Evolutionary conservation across 2,888 invertebrate species (phyloP).

Genomic region (Ariolimax columbianus): DNA sequence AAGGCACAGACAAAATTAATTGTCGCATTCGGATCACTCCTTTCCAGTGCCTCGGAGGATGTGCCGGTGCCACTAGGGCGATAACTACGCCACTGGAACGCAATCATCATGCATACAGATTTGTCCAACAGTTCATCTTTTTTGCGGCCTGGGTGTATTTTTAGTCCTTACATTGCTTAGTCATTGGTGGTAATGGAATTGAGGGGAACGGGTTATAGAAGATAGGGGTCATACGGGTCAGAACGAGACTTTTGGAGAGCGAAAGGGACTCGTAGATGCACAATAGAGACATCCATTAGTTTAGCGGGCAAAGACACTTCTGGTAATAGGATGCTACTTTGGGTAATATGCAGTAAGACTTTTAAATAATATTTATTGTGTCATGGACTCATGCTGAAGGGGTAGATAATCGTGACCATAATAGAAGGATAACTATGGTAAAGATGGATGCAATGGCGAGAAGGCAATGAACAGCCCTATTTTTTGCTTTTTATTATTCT

Average conservation of each 20-base stretch:
- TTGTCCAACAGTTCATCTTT: slow-evolving; percentile 13
- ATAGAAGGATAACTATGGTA: too few species aligned
- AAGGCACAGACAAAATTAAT: too few species aligned
- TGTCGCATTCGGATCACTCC: too few species aligned
- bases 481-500: too few species aligned
- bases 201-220: background rate
- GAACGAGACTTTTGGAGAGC: background rate
- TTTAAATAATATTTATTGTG: background rate
- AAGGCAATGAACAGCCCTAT: too few species aligned
- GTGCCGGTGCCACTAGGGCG: too few species aligned
- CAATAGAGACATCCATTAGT: background rate
- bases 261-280: background rate
- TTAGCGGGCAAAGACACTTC: background rate
- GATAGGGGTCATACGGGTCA: background rate
- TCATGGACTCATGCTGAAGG: background rate
- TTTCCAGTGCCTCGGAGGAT: too few species aligned
- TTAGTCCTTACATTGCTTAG: slow-evolving; percentile 35
- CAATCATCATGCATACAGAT: background rate
- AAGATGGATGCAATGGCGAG: too few species aligned
- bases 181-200: slow-evolving; percentile 34
- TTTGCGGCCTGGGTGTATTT: slow-evolving; percentile 25
- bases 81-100: too few species aligned
- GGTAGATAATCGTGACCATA: too few species aligned
- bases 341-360: background rate
- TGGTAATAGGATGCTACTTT: background rate